Percentiles rank a stretch among this genome's conserved stretches.
These are phyloP conservation scores for Tinea pellionella DNA, from an alignment of 2,888 invertebrate species.

Conservation along the genomic window DNA sequence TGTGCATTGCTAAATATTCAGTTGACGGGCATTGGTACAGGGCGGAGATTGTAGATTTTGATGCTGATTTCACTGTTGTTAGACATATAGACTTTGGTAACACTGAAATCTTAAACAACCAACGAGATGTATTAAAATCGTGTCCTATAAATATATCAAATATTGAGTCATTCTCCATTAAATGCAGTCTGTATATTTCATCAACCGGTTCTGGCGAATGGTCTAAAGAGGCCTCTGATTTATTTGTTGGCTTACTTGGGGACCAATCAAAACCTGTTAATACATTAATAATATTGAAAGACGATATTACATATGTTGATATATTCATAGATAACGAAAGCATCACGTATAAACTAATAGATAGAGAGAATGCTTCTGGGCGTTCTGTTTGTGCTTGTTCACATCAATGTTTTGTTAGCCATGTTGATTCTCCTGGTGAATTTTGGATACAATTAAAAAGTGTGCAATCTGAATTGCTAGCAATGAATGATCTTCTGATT, in stretches of 20 bases:
- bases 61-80: constrained; percentile 79
- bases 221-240: constrained; percentile 72
- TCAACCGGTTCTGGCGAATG: constrained; percentile 74
- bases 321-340: constrained; percentile 71
- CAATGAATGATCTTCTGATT: constrained; percentile 68
- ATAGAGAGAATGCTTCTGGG: constrained; percentile 70
- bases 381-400: constrained; percentile 60
- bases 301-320: constrained; percentile 73
- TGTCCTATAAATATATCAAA: constrained; percentile 70
- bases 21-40: constrained; percentile 93
- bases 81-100: constrained; percentile 85
- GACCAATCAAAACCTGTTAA: constrained; percentile 60
- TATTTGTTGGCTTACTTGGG: constrained; percentile 62
- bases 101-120: constrained; percentile 78
- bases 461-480: constrained; percentile 63
- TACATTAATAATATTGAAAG: constrained; percentile 68
- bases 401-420: constrained; percentile 78
- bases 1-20: constrained; percentile 83
- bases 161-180: constrained; percentile 68
- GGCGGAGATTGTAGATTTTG: constrained; percentile 85
- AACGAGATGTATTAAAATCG: constrained; percentile 69
- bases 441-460: constrained; percentile 84
- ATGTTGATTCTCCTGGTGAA: constrained; percentile 78
- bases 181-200: constrained; percentile 75
- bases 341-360: constrained; percentile 71